phyloP scores from a whole-genome alignment of 2,113 vertebrate species.

The Nyctereutes procyonoides region DNA sequence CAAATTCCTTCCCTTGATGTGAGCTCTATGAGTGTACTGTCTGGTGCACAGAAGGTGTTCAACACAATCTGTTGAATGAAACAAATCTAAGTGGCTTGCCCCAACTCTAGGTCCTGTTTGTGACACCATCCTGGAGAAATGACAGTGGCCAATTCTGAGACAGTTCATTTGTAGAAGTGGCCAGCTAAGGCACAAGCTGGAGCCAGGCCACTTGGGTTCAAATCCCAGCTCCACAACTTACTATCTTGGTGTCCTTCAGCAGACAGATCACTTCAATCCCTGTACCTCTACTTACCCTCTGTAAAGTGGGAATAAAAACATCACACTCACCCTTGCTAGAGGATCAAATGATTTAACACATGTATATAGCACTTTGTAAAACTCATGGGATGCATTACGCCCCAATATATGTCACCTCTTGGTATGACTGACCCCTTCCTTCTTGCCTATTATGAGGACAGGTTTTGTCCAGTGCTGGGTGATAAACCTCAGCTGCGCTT shows the following conservation, averaged over 20 bases:
- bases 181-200: background rate
- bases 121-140: background rate
- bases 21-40: background rate
- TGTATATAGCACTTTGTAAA: background rate
- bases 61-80: no score
- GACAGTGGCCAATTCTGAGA: background rate
- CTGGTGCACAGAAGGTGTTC: background rate
- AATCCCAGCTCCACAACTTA: background rate
- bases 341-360: background rate
- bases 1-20: background rate
- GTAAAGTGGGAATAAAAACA: background rate
- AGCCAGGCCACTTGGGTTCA: background rate
- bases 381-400: background rate
- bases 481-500: background rate
- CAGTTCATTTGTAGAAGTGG: background rate
- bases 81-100: background rate
- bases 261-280: background rate
- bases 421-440: background rate
- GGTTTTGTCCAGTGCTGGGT: background rate
- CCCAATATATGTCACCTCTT: background rate
- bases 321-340: background rate
- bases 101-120: background rate
- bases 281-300: background rate
- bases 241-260: background rate
- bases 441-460: background rate